A percentile compares a stretch with the other conserved stretches of the same genome.
phyloP scores from a whole-genome alignment of 2,888 invertebrate genomes.

The Zaprionus bogoriensis region DNA sequence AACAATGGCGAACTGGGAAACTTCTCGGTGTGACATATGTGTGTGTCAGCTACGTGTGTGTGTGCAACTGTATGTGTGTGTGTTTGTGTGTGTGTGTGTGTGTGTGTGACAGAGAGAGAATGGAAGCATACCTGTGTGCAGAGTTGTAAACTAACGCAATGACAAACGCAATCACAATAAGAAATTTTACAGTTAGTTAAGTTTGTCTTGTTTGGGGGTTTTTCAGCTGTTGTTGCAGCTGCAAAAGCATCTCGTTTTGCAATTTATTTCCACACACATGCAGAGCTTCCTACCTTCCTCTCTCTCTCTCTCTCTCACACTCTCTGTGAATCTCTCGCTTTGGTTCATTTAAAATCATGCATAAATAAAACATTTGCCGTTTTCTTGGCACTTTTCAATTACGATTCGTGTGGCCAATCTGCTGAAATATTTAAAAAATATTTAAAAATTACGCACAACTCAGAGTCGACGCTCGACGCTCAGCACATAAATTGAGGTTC shows the following conservation, averaged over 20 bases:
- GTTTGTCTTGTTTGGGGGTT: constrained; percentile 66
- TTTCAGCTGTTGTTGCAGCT: constrained; percentile 16
- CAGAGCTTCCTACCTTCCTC: neutral
- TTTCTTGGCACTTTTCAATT: constrained; percentile 31
- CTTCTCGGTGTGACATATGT: constrained; percentile 50
- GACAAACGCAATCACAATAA: constrained; percentile 78
- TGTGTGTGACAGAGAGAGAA: constrained; percentile 3
- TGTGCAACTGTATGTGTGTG: constrained; percentile 11
- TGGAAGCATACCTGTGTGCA: constrained; percentile 51
- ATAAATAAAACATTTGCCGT: constrained; percentile 45
- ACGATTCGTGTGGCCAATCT: constrained; percentile 22
- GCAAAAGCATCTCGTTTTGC: constrained; percentile 37
- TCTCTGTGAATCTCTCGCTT: constrained; percentile 8
- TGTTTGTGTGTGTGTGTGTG: neutral
- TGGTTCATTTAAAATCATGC: constrained; percentile 50
- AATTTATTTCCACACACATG: constrained; percentile 40
- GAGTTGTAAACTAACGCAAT: constrained; percentile 77
- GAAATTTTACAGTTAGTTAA: constrained; percentile 77
- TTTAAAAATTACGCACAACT: constrained; percentile 52
- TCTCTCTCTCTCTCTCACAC: no score
- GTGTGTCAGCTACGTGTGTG: constrained; percentile 2
- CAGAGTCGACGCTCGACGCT: neutral
- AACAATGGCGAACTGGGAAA: constrained; percentile 52
- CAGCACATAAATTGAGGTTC: neutral
- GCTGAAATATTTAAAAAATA: constrained; percentile 47